Conservation (phyloP, 2,888 invertebrate genomes). For the Pollenia griseotomentosa region DNA sequence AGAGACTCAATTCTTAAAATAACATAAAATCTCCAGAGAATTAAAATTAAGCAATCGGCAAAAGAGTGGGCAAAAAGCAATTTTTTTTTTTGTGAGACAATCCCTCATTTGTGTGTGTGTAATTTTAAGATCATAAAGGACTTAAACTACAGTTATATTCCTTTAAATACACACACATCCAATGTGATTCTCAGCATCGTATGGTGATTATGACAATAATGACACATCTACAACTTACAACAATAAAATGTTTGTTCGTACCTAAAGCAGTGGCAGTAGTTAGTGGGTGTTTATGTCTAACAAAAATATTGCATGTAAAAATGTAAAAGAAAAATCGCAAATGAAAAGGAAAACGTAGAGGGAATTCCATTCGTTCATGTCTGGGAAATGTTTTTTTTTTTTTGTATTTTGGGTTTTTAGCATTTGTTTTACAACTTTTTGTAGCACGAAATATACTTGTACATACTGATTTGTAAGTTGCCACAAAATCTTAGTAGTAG, state of each 20-base stretch:
- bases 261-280: neutral
- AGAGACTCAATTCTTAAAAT: too few relatives aligned
- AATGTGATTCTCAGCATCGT: neutral
- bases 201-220: neutral
- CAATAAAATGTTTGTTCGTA: neutral
- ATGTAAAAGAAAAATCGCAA: constrained; percentile 35
- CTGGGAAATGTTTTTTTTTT: constrained; percentile 38
- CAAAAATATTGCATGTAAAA: constrained; percentile 57
- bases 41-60: constrained; percentile 5
- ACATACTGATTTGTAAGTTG: constrained; percentile 3
- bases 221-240: neutral
- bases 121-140: constrained; percentile 9
- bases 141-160: neutral
- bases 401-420: neutral
- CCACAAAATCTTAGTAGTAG: neutral
- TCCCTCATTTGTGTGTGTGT: neutral
- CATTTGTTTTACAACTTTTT: constrained; percentile 12
- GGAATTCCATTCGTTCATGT: constrained; percentile 30
- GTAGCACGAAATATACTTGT: constrained; percentile 5
- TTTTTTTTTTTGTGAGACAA: neutral
- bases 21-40: constrained; percentile 18
- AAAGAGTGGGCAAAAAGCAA: neutral
- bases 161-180: neutral
- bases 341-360: constrained; percentile 34
- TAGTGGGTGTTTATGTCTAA: constrained; percentile 30